These are phyloP conservation scores for Petroica traversi DNA, from an alignment of 2,113 vertebrate genomes.

Conservation along the genomic window DNA sequence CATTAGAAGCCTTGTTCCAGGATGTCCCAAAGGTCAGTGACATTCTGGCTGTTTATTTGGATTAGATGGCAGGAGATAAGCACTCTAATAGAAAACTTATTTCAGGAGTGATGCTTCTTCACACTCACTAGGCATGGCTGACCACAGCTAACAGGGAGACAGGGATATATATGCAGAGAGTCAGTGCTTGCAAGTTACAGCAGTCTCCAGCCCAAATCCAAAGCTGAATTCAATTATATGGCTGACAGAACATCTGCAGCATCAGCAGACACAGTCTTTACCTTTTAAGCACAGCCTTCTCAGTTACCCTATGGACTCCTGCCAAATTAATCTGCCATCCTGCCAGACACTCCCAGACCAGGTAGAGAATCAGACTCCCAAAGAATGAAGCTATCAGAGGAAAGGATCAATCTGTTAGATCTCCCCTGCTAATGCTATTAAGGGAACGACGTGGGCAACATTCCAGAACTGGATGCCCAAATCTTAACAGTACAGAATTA, in stretches of 20 bases:
- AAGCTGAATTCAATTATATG: background rate
- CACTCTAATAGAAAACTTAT: background rate
- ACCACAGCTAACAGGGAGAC: background rate
- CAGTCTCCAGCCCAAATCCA: background rate
- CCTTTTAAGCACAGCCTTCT: constrained; percentile 7
- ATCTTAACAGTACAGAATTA: background rate
- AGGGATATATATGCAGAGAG: background rate
- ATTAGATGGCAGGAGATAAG: constrained; percentile 12
- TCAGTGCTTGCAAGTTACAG: background rate
- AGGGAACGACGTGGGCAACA: background rate
- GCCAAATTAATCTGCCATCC: constrained; percentile 3
- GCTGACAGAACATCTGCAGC: constrained; percentile 17
- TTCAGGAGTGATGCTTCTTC: background rate
- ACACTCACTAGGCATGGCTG: background rate
- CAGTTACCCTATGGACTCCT: background rate
- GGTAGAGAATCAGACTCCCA: background rate
- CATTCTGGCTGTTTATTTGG: background rate
- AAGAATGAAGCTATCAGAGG: constrained; percentile 16
- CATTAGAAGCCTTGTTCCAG: background rate
- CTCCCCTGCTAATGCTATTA: background rate
- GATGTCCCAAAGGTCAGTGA: constrained; percentile 4
- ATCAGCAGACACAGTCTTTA: constrained; percentile 5
- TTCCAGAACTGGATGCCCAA: background rate
- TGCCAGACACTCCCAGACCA: constrained; percentile 40
- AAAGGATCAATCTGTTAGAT: constrained; percentile 31